Evolutionary conservation across 2,113 vertebrate genomes (phyloP).

Genomic region (Hemibagrus wyckioides): DNA sequence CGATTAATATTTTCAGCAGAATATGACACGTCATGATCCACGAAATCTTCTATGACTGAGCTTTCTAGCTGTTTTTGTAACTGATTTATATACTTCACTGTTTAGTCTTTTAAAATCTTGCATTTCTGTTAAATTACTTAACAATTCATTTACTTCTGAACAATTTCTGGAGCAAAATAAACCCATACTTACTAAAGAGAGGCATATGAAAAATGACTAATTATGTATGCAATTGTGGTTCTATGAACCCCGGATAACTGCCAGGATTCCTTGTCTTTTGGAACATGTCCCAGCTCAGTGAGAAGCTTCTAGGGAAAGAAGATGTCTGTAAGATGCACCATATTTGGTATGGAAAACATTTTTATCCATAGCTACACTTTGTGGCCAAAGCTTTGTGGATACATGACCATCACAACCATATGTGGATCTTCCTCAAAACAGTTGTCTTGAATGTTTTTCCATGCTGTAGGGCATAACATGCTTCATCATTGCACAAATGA

Average conservation of each 20-base stretch:
- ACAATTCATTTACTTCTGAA: neutral
- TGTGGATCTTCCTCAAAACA: neutral
- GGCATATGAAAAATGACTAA: neutral
- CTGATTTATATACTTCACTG: neutral
- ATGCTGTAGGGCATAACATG: neutral
- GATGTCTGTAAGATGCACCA: neutral
- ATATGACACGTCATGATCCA: neutral
- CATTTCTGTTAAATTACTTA: neutral
- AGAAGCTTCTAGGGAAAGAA: neutral
- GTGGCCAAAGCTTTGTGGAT: neutral
- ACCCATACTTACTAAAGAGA: neutral
- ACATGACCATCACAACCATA: neutral
- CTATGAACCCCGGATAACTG: neutral
- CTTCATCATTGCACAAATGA: neutral
- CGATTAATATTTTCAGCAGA: neutral
- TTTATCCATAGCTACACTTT: neutral
- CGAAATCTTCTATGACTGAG: neutral
- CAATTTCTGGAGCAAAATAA: neutral
- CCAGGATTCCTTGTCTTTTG: neutral
- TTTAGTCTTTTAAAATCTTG: neutral
- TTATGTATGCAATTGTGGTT: neutral
- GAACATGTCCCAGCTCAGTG: neutral
- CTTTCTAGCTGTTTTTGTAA: neutral
- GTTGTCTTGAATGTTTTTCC: neutral
- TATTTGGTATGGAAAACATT: neutral